Evolutionary conservation across 2,888 invertebrate genomes (phyloP), one percentile per base, ranked within the genome.

Genomic region (Neoitamus cyanurus): DNA sequence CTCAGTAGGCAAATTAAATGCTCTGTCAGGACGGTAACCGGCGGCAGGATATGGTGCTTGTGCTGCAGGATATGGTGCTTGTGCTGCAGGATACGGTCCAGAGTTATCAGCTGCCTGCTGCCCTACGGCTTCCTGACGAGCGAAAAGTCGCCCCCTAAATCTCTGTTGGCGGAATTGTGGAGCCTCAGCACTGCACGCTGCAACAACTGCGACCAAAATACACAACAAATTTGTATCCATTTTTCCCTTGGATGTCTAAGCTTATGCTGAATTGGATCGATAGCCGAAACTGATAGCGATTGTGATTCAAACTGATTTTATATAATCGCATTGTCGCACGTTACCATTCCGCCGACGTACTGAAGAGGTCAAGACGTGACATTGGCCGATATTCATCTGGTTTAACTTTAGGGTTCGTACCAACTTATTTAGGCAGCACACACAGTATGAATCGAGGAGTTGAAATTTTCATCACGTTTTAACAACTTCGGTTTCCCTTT

Each of bases 361-460:
- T 25, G n/a, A 31, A 80, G 68, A 80, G 80, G 80, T 80, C 34
- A 80, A 20, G 31, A 31, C 31, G 80, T 68, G 80, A 80, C 80
- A 80, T 80, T 80, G 80, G 36, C 80, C 80, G 80, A 80, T 68
- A 80, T 80, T 58, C 34, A 68, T 80, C 80, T 80, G 58, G 80
- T 48, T 34, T 30, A 58, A 80, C 58, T 80, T 58, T 80, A 80
- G 80, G 80, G 80, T 80, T 68, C 34, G 25, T 34, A 77, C 34
- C n/a, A 25, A 28, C 28, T 72, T 2, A 4, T 34, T 30, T 34
- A 34, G 72, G 34, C 77, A 73, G 25, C 25, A 73, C 48, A 28
- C 0, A 37, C n/a, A 28, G 9, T 73, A 34, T 73, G 13, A 73
- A 25, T 58, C 15, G 68, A 68, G 46, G 11, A 15, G 20, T 80